Evolutionary conservation across 2,797 vertebrate species (phyloP).

Genomic region (Pelodytes ibericus): DNA sequence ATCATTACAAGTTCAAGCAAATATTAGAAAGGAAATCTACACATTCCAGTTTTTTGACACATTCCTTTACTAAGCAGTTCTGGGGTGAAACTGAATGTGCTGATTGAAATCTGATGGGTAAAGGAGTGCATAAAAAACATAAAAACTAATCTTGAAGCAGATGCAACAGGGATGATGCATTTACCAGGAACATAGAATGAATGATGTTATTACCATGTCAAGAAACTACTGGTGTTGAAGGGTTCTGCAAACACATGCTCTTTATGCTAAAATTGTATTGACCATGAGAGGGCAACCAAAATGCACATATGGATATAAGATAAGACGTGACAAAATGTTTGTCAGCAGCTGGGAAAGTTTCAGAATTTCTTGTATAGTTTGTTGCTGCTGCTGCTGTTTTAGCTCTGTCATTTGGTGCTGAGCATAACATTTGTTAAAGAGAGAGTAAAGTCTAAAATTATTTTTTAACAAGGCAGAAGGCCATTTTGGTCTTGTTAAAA

Average conservation of each 20-base stretch:
- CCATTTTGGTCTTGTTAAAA: too few species aligned
- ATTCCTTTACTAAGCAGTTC: conserved; percentile 5
- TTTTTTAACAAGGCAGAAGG: too few species aligned
- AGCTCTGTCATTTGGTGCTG: too few species aligned
- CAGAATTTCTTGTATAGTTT: background rate
- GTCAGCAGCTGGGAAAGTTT: conserved; percentile 29
- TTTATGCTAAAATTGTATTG: conserved; percentile 31
- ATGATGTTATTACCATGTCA: conserved; percentile 46
- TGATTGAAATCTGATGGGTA: conserved; percentile 23
- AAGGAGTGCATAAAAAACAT: conserved; percentile 27
- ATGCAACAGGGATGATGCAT: conserved; percentile 25
- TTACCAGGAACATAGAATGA: conserved; percentile 17
- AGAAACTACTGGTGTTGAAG: conserved; percentile 41
- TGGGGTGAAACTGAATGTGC: background rate
- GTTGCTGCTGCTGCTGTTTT: background rate
- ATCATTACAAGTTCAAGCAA: background rate
- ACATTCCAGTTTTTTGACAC: conserved; percentile 20
- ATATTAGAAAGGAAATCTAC: conserved; percentile 1
- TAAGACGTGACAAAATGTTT: conserved; percentile 36
- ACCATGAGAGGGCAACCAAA: conserved; percentile 10
- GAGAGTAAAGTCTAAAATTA: too few species aligned
- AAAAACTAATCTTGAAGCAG: conserved; percentile 4
- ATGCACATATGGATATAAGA: conserved; percentile 49
- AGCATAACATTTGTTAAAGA: too few species aligned
- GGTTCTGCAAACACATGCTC: conserved; percentile 36